Evolutionary conservation across 2,797 vertebrate species (phyloP).

Genomic region (Paratrypauchen microcephalus): DNA sequence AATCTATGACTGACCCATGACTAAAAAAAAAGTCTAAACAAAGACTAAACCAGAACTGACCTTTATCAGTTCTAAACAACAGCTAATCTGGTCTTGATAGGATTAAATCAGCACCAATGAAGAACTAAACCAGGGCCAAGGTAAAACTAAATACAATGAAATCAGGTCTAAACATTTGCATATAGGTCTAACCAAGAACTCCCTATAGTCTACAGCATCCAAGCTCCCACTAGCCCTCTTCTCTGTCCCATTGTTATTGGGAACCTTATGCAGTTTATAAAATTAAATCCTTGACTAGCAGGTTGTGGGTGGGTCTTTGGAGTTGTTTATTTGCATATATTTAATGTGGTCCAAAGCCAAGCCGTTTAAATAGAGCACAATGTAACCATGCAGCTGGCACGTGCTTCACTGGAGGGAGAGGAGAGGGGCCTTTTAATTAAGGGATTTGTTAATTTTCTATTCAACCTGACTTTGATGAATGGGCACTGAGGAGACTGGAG

Average conservation of each 20-base stretch:
- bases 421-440: slow-evolving; percentile 74
- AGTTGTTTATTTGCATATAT: slow-evolving; percentile 17
- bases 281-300: slow-evolving; percentile 55
- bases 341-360: slow-evolving; percentile 41
- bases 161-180: background rate
- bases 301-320: slow-evolving; percentile 14
- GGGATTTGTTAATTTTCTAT: slow-evolving; percentile 75
- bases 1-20: background rate
- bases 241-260: slow-evolving; percentile 32
- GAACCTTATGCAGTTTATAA: slow-evolving; percentile 62
- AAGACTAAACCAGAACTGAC: background rate
- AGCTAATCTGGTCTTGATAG: background rate
- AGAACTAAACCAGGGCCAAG: background rate
- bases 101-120: background rate
- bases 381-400: slow-evolving; percentile 63
- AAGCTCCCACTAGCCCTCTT: slow-evolving; percentile 16
- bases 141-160: background rate
- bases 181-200: background rate
- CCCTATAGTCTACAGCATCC: background rate
- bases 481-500: slow-evolving; percentile 22
- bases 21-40: background rate
- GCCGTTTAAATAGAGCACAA: slow-evolving; percentile 44
- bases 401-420: slow-evolving; percentile 34
- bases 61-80: background rate
- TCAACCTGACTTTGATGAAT: slow-evolving; percentile 75